Evolutionary conservation across 2,888 invertebrate species (phyloP).

Genomic region (Xylophagus ater): DNA sequence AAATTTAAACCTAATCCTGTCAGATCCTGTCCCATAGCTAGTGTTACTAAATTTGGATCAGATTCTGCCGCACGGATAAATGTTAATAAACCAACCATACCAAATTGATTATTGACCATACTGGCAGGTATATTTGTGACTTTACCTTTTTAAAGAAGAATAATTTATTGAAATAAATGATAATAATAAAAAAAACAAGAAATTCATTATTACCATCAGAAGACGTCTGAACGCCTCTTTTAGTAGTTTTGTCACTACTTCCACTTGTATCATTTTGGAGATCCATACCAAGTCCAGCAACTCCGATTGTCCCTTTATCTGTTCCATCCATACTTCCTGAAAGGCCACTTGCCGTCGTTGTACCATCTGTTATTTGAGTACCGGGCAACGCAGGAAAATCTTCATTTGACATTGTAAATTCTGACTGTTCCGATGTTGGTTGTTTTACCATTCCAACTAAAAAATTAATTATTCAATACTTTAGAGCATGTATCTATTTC

Average conservation of each 20-base stretch:
- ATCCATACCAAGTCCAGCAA: constrained; percentile 29
- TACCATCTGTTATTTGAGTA: constrained; percentile 60
- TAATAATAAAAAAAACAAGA: constrained; percentile 1
- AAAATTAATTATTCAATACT: neutral
- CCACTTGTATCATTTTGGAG: constrained; percentile 36
- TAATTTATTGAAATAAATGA: constrained; percentile 1
- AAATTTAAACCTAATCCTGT: constrained; percentile 96
- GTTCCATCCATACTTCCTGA: constrained; percentile 37
- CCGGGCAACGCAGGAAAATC: constrained; percentile 99
- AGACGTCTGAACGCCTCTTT: constrained; percentile 88
- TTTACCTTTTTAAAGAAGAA: constrained; percentile 53
- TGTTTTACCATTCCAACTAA: constrained; percentile 91
- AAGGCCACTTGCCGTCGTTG: constrained; percentile 31
- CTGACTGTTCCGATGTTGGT: constrained; percentile 81
- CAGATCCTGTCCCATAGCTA: constrained; percentile 95
- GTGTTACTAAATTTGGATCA: constrained; percentile 89
- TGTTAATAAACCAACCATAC: constrained; percentile 95
- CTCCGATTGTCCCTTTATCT: constrained; percentile 27
- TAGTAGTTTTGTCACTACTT: constrained; percentile 44
- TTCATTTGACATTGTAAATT: constrained; percentile 96
- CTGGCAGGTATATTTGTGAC: constrained; percentile 97
- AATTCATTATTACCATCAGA: constrained; percentile 65
- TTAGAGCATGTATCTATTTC: neutral
- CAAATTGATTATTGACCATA: constrained; percentile 99
- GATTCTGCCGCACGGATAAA: constrained; percentile 97